Evolutionary conservation across 2,797 vertebrate genomes (phyloP), one percentile per base, ranked within the genome.

Genomic region (Vipera latastei): DNA sequence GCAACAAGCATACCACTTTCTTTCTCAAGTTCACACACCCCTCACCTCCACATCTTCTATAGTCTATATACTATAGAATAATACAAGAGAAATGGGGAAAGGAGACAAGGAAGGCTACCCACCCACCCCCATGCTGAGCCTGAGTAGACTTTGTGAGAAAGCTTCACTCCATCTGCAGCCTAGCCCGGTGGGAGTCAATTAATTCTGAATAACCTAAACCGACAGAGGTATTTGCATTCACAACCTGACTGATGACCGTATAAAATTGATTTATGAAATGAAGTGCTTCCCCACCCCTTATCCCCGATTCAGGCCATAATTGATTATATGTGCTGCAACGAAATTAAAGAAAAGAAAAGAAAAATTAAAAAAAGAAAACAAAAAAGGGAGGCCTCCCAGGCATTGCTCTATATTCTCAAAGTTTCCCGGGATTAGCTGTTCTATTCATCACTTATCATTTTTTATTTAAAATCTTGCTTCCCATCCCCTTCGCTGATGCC

Each of bases 251-350:
- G 99, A 99, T 99, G 99, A 99, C 98, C 99, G 97, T 99, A 98
- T 98, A 99, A 99, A 99, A 99, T 99, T 99, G 99, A 99, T 99
- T 99, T 99, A 99, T 99, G 98, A 99, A 98, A 98, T 98, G 97
- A 99, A 99, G 98, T 97, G 98, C 97, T 97, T 97, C 97, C 97
- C 97, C 96, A 98, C 97, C 97, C 98, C 97, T 98, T 97, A 97
- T 98, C 97, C 98, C 93, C 60, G 59, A 98, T 98, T 98, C 98
- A 98, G 96, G 95, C 98, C 98, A 98, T 99, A 99, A 99, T 99
- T 99, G 99, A 99, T 99, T 99, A 99, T 99, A 99, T 94, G 98
- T 98, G 98, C 98, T 98, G 98, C 98, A 97, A 96, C 97, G 96
- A 98, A 98, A 98, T 98, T 97, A 98, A 98, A 98, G 96, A 98